These are phyloP conservation scores for Graptemys geographica DNA, from an alignment of 2,797 vertebrate genomes.

Conservation along the genomic window DNA sequence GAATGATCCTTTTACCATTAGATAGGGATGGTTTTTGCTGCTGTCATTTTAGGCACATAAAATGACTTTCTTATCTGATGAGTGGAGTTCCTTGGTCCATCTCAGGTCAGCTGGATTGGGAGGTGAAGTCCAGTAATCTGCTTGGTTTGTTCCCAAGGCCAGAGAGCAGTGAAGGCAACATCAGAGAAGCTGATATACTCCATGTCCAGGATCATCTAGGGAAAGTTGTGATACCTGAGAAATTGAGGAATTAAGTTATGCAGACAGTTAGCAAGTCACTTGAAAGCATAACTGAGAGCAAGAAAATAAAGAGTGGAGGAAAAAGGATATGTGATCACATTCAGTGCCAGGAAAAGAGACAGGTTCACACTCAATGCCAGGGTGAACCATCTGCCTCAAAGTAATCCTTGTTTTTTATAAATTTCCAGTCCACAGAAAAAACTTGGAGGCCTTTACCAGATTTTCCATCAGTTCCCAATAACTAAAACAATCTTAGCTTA, in stretches of 20 bases:
- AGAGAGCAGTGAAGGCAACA: neutral
- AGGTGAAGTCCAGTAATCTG: neutral
- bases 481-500: neutral
- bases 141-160: neutral
- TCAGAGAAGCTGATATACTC: neutral
- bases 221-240: neutral
- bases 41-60: constrained; percentile 15
- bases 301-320: neutral
- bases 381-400: neutral
- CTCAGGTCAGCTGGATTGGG: neutral
- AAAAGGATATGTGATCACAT: neutral
- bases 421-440: neutral
- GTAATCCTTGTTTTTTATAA: neutral
- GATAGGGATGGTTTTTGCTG: neutral
- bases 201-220: neutral
- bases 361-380: neutral
- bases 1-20: neutral
- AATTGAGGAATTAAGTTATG: neutral
- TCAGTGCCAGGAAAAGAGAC: neutral
- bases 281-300: neutral
- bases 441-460: neutral
- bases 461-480: neutral
- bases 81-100: neutral
- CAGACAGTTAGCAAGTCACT: neutral
- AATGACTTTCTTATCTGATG: constrained; percentile 23